phyloP scores from a whole-genome alignment of 2,113 vertebrate species.

The Python bivittatus region DNA sequence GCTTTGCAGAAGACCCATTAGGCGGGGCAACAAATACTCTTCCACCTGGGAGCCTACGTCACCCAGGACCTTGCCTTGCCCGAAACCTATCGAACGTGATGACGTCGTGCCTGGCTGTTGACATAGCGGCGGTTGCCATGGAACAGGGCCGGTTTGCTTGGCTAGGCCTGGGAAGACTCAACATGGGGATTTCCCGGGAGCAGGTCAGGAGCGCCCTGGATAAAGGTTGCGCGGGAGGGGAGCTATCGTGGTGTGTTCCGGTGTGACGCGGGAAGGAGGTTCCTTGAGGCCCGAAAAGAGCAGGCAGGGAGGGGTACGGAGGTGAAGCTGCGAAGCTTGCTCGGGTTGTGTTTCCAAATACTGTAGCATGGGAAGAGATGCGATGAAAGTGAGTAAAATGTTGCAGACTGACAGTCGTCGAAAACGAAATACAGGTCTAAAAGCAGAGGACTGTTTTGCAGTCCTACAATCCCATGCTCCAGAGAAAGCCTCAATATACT shows the following conservation, averaged over 20 bases:
- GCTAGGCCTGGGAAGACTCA: neutral
- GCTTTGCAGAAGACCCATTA: neutral
- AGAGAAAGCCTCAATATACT: neutral
- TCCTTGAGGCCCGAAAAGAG: neutral
- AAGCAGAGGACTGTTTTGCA: neutral
- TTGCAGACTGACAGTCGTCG: neutral
- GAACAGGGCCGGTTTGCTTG: neutral
- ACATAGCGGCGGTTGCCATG: slow-evolving; percentile 11
- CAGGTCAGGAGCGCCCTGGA: neutral
- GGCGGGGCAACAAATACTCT: neutral
- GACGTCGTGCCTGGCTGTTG: neutral
- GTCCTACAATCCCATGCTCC: neutral
- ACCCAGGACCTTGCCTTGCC: neutral
- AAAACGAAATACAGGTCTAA: neutral
- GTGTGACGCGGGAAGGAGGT: neutral
- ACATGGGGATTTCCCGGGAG: neutral
- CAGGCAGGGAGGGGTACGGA: neutral
- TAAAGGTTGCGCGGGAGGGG: neutral
- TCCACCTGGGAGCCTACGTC: neutral
- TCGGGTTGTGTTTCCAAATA: neutral
- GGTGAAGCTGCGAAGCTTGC: neutral
- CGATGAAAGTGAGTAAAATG: neutral
- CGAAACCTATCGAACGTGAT: neutral
- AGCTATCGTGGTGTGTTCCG: neutral
- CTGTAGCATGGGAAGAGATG: neutral